phyloP scores from a whole-genome alignment of 2,113 vertebrate genomes.

The Erythrolamprus reginae region DNA sequence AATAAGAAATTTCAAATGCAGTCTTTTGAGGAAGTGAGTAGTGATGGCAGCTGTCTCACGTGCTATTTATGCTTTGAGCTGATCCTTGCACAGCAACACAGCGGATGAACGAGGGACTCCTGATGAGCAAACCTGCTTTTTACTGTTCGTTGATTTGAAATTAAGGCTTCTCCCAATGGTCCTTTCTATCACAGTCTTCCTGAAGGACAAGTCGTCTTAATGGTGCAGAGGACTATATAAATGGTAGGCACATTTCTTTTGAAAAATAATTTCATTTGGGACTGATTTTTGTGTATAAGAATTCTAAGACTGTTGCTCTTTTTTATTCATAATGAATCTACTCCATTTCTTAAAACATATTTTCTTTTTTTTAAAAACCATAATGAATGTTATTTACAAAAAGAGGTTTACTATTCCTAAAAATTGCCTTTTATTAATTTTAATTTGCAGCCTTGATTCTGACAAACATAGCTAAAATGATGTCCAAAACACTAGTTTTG shows the following conservation, averaged over 20 bases:
- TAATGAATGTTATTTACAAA: neutral
- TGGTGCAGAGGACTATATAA: conserved; percentile 40
- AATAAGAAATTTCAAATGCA: conserved; percentile 16
- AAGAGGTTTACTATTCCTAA: neutral
- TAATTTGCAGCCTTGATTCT: neutral
- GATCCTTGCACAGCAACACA: neutral
- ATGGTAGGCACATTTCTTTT: conserved; percentile 62
- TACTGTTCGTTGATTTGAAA: conserved; percentile 32
- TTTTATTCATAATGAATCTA: neutral
- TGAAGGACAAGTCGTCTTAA: neutral
- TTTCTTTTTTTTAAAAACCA: neutral
- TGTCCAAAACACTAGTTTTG: too few species aligned
- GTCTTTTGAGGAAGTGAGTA: conserved; percentile 57
- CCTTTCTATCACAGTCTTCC: neutral
- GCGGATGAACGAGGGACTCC: neutral
- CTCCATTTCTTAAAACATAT: neutral
- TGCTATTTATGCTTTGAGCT: conserved; percentile 34
- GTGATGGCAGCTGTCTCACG: conserved; percentile 36
- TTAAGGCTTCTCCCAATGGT: neutral
- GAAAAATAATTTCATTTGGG: conserved; percentile 1
- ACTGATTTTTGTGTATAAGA: neutral
- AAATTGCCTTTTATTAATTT: neutral
- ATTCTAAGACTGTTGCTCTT: neutral
- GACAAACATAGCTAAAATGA: neutral
- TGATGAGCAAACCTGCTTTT: neutral